Evolutionary conservation across 92 coral and sea anemone species (phyloP).

Genomic region (Porites cylindrica): DNA sequence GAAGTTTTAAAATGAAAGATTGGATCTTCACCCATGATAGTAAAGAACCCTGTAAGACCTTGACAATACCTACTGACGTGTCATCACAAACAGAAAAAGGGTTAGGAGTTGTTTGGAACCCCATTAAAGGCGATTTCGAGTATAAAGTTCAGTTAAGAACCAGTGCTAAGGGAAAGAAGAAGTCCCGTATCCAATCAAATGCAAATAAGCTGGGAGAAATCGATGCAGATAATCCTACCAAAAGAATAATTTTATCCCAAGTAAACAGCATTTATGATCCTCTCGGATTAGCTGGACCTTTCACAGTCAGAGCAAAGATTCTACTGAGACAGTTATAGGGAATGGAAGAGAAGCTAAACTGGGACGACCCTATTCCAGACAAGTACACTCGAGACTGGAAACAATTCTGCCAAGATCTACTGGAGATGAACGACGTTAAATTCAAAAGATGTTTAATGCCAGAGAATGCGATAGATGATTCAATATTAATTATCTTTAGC

Average conservation of each 20-base stretch:
- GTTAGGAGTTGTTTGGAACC: too few species aligned
- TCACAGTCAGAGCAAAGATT: slow-evolving; percentile 70
- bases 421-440: slow-evolving; percentile 33
- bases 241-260: slow-evolving; percentile 67
- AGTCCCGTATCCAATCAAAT: slow-evolving; percentile 1
- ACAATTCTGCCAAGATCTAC: slow-evolving; percentile 37
- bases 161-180: slow-evolving; percentile 7
- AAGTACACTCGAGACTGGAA: slow-evolving; percentile 12
- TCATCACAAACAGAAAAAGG: too few species aligned
- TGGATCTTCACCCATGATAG: slow-evolving; percentile 34
- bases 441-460: slow-evolving; percentile 49
- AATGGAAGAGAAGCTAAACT: slow-evolving; percentile 29
- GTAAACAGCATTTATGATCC: not conserved
- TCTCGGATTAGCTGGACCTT: slow-evolving; percentile 61
- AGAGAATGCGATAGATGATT: slow-evolving; percentile 8
- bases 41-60: not conserved
- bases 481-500: too few species aligned
- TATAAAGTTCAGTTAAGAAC: slow-evolving; percentile 26
- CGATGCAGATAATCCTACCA: slow-evolving; percentile 52
- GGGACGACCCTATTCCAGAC: slow-evolving; percentile 70
- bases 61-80: not conserved
- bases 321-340: slow-evolving; percentile 63
- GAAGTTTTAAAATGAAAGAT: slow-evolving; percentile 62
- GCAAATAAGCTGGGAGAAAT: too few species aligned
- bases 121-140: too few species aligned